A percentile compares a stretch with the other conserved stretches of the same genome.
Evolutionary conservation across 2,888 invertebrate genomes (phyloP).

Genomic region (Gryllus longicercus): DNA sequence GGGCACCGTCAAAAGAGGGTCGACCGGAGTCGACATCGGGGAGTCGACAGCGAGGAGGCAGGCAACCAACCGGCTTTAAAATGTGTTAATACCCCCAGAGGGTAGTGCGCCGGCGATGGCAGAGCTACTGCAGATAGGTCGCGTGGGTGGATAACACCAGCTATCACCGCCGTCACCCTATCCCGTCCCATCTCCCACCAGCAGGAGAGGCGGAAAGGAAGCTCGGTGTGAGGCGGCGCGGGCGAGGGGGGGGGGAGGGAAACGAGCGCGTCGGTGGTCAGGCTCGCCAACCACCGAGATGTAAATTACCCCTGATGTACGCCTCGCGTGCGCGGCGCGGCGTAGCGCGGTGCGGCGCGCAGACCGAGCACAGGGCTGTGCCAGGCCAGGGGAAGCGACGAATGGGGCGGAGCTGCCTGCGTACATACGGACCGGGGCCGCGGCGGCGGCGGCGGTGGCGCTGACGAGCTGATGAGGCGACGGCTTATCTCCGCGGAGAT

Average conservation of each 20-base stretch:
- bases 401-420: too few relatives aligned
- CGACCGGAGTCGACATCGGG: too few relatives aligned
- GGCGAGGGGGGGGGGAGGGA: not conserved
- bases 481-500: too few relatives aligned
- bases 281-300: not conserved
- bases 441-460: too few relatives aligned
- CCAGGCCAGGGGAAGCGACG: too few relatives aligned
- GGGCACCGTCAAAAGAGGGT: too few relatives aligned
- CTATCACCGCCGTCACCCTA: not conserved
- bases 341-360: too few relatives aligned
- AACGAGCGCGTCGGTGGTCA: not conserved
- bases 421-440: too few relatives aligned
- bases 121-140: not conserved
- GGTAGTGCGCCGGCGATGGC: not conserved
- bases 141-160: not conserved
- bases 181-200: not conserved
- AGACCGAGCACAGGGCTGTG: too few relatives aligned
- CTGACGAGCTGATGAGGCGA: too few relatives aligned
- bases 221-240: not conserved
- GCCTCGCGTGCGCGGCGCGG: not conserved
- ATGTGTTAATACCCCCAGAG: not conserved
- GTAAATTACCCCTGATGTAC: slow-evolving; percentile 17
- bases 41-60: too few relatives aligned
- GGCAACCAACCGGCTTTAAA: not conserved
- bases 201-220: not conserved